Conservation (phyloP, 2,888 invertebrate species). For the Nymphalis polychloros region DNA sequence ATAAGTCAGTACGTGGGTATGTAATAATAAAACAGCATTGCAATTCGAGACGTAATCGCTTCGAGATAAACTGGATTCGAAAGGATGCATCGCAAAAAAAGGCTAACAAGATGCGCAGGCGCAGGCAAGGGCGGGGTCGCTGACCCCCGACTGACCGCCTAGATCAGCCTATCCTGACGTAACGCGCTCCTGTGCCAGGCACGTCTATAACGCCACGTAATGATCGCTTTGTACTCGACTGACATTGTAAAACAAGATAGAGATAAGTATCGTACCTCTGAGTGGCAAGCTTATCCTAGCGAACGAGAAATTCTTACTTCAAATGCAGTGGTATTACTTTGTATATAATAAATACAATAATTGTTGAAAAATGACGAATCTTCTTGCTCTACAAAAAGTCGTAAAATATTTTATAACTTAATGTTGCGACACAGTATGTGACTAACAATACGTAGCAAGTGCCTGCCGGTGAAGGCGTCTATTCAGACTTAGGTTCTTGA, state of each 20-base stretch:
- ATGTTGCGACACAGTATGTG: too few species aligned
- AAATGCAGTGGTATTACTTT: not conserved
- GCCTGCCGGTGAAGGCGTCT: not conserved
- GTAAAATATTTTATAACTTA: too few species aligned
- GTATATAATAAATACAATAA: too few species aligned
- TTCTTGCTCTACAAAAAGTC: too few species aligned
- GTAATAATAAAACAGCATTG: conserved; percentile 26
- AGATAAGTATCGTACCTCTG: not conserved
- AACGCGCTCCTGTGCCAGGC: conserved; percentile 20
- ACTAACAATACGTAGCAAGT: too few species aligned
- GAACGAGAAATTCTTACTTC: not conserved
- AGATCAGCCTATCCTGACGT: conserved; percentile 36
- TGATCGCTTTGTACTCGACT: conserved; percentile 5
- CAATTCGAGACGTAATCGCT: conserved; percentile 28
- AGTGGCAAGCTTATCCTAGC: not conserved
- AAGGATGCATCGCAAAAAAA: conserved; percentile 37
- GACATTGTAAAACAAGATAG: conserved; percentile 6
- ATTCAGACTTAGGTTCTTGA: not conserved
- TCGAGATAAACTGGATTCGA: conserved; percentile 33
- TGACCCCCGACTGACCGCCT: conserved; percentile 33
- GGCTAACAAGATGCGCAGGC: conserved; percentile 34
- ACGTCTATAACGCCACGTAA: conserved; percentile 25
- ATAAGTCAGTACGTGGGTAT: conserved; percentile 13
- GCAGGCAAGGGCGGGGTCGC: conserved; percentile 36
- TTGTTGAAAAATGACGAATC: too few species aligned